These are phyloP conservation scores for Esox masquinongy DNA, from an alignment of 2,797 vertebrate genomes.

Conservation along the genomic window DNA sequence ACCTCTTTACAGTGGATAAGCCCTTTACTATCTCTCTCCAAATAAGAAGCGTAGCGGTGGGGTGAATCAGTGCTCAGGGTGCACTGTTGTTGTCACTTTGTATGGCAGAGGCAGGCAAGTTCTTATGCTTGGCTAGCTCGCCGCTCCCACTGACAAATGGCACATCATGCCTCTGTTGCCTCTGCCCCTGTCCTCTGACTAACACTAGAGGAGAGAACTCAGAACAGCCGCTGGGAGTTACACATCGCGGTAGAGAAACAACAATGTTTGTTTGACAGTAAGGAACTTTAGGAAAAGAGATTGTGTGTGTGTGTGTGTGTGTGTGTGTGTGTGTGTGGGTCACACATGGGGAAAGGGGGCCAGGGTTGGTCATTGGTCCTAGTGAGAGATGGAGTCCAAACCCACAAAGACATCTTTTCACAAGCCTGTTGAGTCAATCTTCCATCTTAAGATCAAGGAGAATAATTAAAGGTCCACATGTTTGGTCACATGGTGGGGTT, in stretches of 20 bases:
- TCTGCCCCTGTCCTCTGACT: conserved; percentile 24
- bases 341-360: too few relatives aligned
- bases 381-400: neutral
- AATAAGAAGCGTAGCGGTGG: conserved; percentile 22
- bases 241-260: neutral
- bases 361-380: neutral
- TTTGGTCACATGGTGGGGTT: neutral
- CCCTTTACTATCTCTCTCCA: conserved; percentile 26
- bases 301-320: neutral
- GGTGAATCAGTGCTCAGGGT: conserved; percentile 5
- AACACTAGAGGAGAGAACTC: conserved; percentile 4
- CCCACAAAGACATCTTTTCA: neutral
- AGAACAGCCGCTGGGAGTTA: conserved; percentile 8
- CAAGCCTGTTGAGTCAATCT: neutral
- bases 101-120: conserved; percentile 35
- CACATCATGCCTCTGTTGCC: conserved; percentile 1
- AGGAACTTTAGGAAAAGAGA: neutral
- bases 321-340: too few relatives aligned
- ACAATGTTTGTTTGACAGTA: neutral
- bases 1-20: conserved; percentile 31
- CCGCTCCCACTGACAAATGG: neutral
- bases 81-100: conserved; percentile 33
- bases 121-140: conserved; percentile 22
- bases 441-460: neutral
- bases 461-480: neutral